Conservation (phyloP, 2,888 invertebrate species). For the Tetragonisca angustula region DNA sequence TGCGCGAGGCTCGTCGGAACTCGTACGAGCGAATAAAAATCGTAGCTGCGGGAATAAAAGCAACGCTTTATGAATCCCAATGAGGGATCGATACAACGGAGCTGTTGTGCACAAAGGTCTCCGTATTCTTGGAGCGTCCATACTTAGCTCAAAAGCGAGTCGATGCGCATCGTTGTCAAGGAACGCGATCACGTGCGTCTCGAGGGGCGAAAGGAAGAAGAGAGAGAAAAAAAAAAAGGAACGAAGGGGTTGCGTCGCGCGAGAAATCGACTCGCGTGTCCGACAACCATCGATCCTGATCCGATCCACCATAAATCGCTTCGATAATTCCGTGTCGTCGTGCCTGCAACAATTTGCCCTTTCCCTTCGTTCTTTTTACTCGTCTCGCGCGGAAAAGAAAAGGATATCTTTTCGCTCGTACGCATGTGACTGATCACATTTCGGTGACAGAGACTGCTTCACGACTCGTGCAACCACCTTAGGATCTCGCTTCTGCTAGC, state of each 20-base stretch:
- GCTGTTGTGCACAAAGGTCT: slow-evolving; percentile 4
- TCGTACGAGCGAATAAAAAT: no score
- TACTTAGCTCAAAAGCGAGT: slow-evolving; percentile 19
- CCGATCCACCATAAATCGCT: slow-evolving; percentile 24
- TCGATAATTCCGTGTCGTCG: slow-evolving; percentile 44
- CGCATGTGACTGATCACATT: slow-evolving; percentile 55
- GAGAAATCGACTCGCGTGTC: slow-evolving; percentile 45
- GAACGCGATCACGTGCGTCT: background rate
- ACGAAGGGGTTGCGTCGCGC: slow-evolving; percentile 1
- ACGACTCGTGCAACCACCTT: slow-evolving; percentile 28
- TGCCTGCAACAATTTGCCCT: slow-evolving; percentile 3
- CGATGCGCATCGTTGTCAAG: slow-evolving; percentile 17
- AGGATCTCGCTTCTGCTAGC: background rate
- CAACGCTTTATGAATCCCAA: background rate
- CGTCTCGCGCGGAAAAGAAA: background rate
- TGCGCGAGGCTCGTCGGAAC: no score
- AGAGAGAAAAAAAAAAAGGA: background rate
- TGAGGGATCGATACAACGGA: slow-evolving; percentile 20
- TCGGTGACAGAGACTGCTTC: slow-evolving; percentile 13
- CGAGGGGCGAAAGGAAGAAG: background rate
- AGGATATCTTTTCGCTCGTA: background rate
- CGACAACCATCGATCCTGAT: slow-evolving; percentile 38
- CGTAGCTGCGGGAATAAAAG: no score
- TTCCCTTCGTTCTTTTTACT: slow-evolving; percentile 9
- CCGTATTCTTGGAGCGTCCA: background rate